These are phyloP conservation scores for Chrysomallon squamiferum DNA, from an alignment of 1,140 invertebrate species.

Conservation along the genomic window DNA sequence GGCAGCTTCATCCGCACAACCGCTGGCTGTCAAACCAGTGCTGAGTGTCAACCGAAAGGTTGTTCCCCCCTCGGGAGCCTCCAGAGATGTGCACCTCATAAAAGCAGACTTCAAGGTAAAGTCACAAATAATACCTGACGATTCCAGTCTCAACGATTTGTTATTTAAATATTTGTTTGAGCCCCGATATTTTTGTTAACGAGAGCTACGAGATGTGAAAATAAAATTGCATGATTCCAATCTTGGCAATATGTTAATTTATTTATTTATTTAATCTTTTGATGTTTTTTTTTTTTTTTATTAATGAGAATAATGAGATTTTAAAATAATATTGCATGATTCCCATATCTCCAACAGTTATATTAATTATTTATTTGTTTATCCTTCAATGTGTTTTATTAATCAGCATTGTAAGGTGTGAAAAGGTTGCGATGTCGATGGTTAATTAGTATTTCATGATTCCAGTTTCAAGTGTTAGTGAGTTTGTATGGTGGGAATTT, in stretches of 20 bases:
- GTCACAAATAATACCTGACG: too few species aligned
- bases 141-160: too few species aligned
- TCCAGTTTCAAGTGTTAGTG: too few species aligned
- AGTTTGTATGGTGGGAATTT: too few species aligned
- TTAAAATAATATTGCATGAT: background rate
- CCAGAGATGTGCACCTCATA: conserved; percentile 30
- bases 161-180: too few species aligned
- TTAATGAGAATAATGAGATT: too few species aligned
- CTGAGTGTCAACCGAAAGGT: background rate
- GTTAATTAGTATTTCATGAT: too few species aligned
- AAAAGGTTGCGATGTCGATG: too few species aligned
- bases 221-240: background rate
- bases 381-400: too few species aligned
- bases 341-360: background rate
- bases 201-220: too few species aligned
- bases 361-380: background rate
- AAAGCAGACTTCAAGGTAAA: conserved; percentile 41
- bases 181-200: too few species aligned
- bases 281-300: conserved; percentile 4
- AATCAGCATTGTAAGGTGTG: too few species aligned
- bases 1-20: conserved; percentile 5
- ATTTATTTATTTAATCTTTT: background rate
- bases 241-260: background rate
- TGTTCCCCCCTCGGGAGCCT: conserved; percentile 9
- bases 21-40: background rate